Evolutionary conservation across 2,797 vertebrate genomes (phyloP), one percentile per base, ranked within the genome.

Genomic region (Coendou prehensilis): DNA sequence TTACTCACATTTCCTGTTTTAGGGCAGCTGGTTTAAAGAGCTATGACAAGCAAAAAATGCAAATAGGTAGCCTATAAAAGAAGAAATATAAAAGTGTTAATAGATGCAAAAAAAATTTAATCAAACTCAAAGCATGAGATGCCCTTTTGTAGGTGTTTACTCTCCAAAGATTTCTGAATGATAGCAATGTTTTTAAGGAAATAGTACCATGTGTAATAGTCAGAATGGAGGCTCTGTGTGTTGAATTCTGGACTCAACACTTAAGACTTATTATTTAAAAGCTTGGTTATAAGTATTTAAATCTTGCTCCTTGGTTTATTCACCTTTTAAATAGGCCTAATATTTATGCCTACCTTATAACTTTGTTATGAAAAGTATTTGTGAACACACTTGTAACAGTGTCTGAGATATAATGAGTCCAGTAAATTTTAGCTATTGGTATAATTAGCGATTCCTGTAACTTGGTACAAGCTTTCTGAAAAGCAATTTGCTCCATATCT

Each of bases 151-250:
- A 30, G 37, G 2, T 56, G 64, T 61, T 89, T 64, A 79, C 52
- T 61, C 54, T 79, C 17, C 50, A 56, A 93, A 69, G 10, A 93
- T 50, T 85, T 54, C 94, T 86, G 73, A 93, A 76, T 59, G 26
- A 71, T 26, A 93, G 14, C 4, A 23, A 26, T 13, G 22, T 7
- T 81, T 47, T 3, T 76, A 57, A 78, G 64, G 15, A 59, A 87
- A 5, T 1, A 56, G 13, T 18, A 54, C 6, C 41, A 50, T 47
- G 41, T 57, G 4, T 59, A 67, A 2, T 87, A 15, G 41, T 75
- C 85, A 86, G 8, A 86, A 10, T 50, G 18, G n/a, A 54, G 41
- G 30, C 5, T 63, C 28, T 87, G 8, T 87, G 8, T 87, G 78
- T 50, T 71, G 20, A 91, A 83, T 52, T 88, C 57, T 52, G n/a